These are phyloP conservation scores for Myotis yumanensis DNA, from an alignment of 2,113 vertebrate species.

Conservation along the genomic window DNA sequence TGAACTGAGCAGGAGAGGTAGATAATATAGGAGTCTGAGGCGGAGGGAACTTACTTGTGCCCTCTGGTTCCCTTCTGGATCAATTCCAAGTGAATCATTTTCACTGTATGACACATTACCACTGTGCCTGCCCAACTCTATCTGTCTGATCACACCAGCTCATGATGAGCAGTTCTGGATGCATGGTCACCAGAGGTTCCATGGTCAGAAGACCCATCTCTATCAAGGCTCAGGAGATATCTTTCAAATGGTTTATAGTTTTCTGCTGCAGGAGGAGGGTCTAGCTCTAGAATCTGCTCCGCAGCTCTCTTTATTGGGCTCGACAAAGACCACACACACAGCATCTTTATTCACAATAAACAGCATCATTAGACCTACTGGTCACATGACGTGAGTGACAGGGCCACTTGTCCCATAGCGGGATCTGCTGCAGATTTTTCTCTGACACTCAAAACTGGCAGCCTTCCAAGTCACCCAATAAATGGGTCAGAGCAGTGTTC, in stretches of 20 bases:
- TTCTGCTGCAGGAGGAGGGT: not conserved
- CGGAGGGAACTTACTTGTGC: not conserved
- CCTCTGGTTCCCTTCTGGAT: not conserved
- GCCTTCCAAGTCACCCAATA: not conserved
- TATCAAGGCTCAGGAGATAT: not conserved
- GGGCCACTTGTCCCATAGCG: not conserved
- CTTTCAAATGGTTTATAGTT: not conserved
- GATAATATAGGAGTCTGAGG: not conserved
- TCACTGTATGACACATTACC: not conserved
- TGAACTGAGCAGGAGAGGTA: not conserved
- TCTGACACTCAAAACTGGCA: slow-evolving; percentile 10
- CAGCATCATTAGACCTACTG: not conserved
- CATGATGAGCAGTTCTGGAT: not conserved
- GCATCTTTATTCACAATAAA: slow-evolving; percentile 10
- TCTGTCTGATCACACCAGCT: not conserved
- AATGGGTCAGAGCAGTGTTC: not conserved
- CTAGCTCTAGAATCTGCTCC: not conserved
- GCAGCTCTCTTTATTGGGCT: not conserved
- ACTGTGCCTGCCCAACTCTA: not conserved
- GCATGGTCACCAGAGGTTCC: not conserved
- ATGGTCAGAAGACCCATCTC: not conserved
- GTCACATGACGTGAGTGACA: not conserved
- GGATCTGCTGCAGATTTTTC: not conserved
- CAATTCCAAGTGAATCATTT: not conserved
- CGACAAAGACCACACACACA: not conserved